Base-by-base conservation (phyloP, 1,140 invertebrate species). In the Agrypnia vestita region DNA sequence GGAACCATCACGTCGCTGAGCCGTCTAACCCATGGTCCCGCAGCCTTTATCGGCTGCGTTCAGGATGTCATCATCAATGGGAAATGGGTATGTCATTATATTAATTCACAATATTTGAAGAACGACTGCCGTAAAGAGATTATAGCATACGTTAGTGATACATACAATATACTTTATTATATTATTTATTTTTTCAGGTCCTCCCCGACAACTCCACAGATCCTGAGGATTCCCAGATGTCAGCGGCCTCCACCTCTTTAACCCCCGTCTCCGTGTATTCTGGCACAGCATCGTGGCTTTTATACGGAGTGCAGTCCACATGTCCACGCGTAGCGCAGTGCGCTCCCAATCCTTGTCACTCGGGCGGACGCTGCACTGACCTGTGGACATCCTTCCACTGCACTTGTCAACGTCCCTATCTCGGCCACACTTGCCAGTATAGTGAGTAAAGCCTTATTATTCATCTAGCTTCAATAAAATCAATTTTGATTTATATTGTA, bases 41-140 rank as follows among this genome's bases (percentile, higher is more conserved):
- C 93, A 35, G 94, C 92, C 80, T 96, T 97, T 86, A 94, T 97
- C 15, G 97, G 97, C 3, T 99, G 97, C 86, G 94, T 97, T 86
- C 94, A 97, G 86, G 97, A 99, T 86, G 93, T 98, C 9, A 91
- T 94, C 25, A 94, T 98, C 35, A 97, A 98, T 86, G 93, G 93
- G 4, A 92, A 94, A 86, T 95, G 95, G 93, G 92, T 96, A 19
- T 81, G 86, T 77, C 8, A 13, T 25, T 12, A 72, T 19, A 10
- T 72, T n/a, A n/a, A n/a, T 49, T 51, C 44, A 47, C 44, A 47
- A 12, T 15, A 49, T 43, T 11, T 67, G 11, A 62, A 62, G 11
- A 51, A 51, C n/a, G n/a, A 51, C 1, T 15, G n/a, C 1, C n/a
- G n/a, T n/a, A n/a, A 13, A 13, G 49, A 13, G 8, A 13, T 51